Evolutionary conservation across 2,888 invertebrate genomes (phyloP).

Genomic region (Parelbella ahira): DNA sequence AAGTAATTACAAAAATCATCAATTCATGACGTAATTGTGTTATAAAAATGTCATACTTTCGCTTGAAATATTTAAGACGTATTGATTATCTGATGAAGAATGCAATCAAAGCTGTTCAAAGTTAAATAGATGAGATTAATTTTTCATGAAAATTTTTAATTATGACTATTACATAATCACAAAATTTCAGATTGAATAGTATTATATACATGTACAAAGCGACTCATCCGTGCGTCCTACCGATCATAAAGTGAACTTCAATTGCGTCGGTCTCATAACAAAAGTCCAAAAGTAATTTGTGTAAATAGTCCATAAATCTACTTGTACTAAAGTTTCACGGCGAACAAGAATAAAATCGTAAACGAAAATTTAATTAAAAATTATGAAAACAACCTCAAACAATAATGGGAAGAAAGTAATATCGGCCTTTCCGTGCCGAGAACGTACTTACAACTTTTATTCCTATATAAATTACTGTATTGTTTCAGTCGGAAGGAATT

Average conservation of each 20-base stretch:
- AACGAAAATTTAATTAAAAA: constrained; percentile 35
- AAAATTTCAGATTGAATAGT: too few species aligned
- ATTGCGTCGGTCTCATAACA: constrained; percentile 14
- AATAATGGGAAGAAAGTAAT: constrained; percentile 34
- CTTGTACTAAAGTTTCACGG: constrained; percentile 28
- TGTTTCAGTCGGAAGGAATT: constrained; percentile 26
- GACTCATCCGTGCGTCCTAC: not conserved
- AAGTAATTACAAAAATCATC: too few species aligned
- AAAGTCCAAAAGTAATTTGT: constrained; percentile 26
- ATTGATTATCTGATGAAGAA: too few species aligned
- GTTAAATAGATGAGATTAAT: too few species aligned
- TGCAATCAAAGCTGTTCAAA: too few species aligned
- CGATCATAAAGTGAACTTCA: constrained; percentile 2
- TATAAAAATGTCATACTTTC: too few species aligned
- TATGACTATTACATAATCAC: too few species aligned
- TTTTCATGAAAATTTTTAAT: too few species aligned
- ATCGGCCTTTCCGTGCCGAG: constrained; percentile 26
- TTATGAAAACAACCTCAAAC: constrained; percentile 33
- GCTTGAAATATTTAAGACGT: too few species aligned
- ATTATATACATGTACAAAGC: too few species aligned
- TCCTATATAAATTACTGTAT: constrained; percentile 32
- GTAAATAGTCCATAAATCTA: constrained; percentile 25
- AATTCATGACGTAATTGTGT: too few species aligned
- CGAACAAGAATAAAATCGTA: constrained; percentile 29
- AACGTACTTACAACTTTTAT: constrained; percentile 30